Evolutionary conservation across 2,888 invertebrate species (phyloP), one percentile per base, ranked within the genome.

Genomic region (Drosophila gaucha): DNA sequence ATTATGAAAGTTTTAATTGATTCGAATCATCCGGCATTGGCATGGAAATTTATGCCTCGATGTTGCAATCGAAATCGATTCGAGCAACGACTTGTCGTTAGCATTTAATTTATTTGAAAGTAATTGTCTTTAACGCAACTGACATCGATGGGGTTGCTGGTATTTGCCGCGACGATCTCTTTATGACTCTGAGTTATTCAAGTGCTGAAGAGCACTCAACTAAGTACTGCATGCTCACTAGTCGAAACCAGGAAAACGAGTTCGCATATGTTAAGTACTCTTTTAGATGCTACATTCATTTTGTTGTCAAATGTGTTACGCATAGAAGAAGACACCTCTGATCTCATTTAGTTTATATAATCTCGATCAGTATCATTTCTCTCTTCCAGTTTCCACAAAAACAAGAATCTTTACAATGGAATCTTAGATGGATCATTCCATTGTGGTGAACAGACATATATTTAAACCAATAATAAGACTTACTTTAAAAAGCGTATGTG

Each of bases 1-100:
- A 80, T 80, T 80, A 69, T 68, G 78, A 87, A 74, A 75, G 70
- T 67, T 58, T 68, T 68, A 80, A 63, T 68, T 51, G 79, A 67
- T 57, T 57, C n/a, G 24, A 51, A 46, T 76, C 22, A 56, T 14
- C 16, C 46, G 52, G 47, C 55, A 26, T 54, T 50, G 47, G 33
- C 43, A 52, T 51, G 51, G 44, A 43, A 38, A 18, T 18, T 31
- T 50, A 28, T 33, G 49, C 35, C 31, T 52, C 50, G 46, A 44
- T 65, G 41, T 33, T 64, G 64, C 47, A 64, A 52, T 65, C 31
- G 49, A 30, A 33, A 35, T 50, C 38, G 44, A 63, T 33, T 36
- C 24, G 49, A 20, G 10, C 38, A 49, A 41, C 52, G 39, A 54
- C 39, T 31, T 47, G 36, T 76, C 72, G 54, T 58, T 58, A 47